phyloP scores from a whole-genome alignment of 2,797 vertebrate genomes.

The Cuculus canorus region DNA sequence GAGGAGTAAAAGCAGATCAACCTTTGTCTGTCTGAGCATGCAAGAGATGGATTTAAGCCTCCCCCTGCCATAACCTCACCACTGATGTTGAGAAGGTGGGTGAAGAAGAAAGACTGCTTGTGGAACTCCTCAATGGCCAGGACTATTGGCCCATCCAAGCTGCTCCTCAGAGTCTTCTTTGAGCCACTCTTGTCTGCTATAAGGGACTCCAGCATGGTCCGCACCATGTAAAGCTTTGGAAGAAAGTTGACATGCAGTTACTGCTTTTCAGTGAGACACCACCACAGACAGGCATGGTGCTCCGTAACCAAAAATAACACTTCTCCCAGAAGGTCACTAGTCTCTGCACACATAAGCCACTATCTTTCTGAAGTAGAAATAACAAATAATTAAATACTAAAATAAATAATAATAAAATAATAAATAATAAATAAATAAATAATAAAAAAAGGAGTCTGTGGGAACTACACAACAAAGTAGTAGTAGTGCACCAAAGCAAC shows the following conservation, averaged over 20 bases:
- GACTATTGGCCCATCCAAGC: slow-evolving; percentile 95
- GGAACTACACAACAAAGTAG: background rate
- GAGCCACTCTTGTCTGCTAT: slow-evolving; percentile 99
- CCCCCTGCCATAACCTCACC: slow-evolving; percentile 76
- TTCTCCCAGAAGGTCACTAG: background rate
- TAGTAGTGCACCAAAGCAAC: background rate
- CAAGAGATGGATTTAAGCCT: background rate
- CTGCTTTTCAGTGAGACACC: background rate
- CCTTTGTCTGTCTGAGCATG: background rate
- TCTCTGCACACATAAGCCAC: background rate
- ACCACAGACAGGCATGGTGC: background rate
- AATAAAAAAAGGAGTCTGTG: background rate
- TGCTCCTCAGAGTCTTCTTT: slow-evolving; percentile 96
- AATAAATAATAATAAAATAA: too few species aligned
- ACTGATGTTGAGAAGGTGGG: slow-evolving; percentile 97
- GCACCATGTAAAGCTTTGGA: slow-evolving; percentile 95
- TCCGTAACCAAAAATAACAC: background rate
- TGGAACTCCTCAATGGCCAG: slow-evolving; percentile 98
- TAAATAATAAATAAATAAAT: background rate
- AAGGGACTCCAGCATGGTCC: slow-evolving; percentile 97
- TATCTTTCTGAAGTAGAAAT: background rate
- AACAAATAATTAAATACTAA: background rate
- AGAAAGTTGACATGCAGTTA: background rate
- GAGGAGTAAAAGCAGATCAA: background rate
- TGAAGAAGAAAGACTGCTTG: slow-evolving; percentile 99